These are phyloP conservation scores for Muscicapa adusta DNA, from an alignment of 2,113 vertebrate species.

Conservation along the genomic window DNA sequence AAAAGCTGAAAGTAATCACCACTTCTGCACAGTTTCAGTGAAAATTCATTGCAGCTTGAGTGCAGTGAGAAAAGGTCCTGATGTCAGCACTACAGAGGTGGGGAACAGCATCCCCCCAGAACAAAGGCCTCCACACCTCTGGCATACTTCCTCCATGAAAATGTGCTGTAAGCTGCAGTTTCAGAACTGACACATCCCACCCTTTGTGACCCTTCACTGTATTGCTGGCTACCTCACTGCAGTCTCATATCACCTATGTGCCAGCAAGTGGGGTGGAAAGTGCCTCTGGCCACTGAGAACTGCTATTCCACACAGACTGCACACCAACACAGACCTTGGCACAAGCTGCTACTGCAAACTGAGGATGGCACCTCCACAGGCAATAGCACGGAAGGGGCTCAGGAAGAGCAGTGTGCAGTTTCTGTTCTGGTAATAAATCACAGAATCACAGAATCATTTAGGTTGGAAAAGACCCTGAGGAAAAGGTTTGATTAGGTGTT, in stretches of 20 bases:
- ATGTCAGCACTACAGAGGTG: background rate
- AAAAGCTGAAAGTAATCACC: background rate
- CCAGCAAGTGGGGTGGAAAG: background rate
- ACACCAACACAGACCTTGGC: background rate
- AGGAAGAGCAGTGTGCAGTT: background rate
- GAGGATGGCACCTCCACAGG: background rate
- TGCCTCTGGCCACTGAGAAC: background rate
- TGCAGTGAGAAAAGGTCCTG: background rate
- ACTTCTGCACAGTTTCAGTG: background rate
- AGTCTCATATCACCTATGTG: background rate
- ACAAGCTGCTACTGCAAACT: background rate
- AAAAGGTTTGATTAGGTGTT: background rate
- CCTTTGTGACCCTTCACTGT: background rate
- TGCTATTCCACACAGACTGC: background rate
- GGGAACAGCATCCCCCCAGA: background rate
- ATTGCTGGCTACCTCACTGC: background rate
- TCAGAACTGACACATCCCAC: background rate
- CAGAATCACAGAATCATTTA: background rate
- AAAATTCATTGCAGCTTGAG: background rate
- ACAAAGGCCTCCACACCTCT: background rate
- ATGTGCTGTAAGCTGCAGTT: background rate
- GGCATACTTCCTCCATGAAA: background rate
- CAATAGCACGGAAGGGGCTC: background rate
- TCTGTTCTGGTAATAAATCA: background rate
- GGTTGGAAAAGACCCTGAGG: background rate